Conservation (phyloP, 2,113 vertebrate genomes). For the Puntigrus tetrazona region DNA sequence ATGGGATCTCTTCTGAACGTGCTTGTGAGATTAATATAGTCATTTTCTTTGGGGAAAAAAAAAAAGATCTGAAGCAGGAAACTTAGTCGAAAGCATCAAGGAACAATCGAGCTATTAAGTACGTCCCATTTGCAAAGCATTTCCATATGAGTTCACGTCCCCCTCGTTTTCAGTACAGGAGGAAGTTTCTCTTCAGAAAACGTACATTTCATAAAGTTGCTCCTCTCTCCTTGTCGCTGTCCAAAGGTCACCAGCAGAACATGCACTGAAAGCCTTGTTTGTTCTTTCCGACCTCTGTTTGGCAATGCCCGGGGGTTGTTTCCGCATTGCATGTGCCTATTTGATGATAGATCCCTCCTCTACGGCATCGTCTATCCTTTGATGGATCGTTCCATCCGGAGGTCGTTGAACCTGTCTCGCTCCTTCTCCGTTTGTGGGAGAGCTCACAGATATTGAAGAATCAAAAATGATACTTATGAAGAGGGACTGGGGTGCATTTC, state of each 20-base stretch:
- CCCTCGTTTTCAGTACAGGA: background rate
- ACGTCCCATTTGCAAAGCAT: background rate
- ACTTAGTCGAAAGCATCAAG: background rate
- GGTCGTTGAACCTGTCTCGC: slow-evolving; percentile 29
- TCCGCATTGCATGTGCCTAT: slow-evolving; percentile 24
- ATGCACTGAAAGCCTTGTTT: slow-evolving; percentile 36
- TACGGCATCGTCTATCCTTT: slow-evolving; percentile 1
- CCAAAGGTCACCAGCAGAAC: slow-evolving; percentile 25
- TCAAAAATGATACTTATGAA: background rate
- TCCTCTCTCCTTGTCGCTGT: background rate
- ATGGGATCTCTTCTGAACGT: background rate
- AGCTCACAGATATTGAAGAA: background rate
- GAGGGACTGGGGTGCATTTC: background rate
- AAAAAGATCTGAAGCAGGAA: background rate
- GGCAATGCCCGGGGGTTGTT: slow-evolving; percentile 27
- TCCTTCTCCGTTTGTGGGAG: background rate
- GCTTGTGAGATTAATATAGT: background rate
- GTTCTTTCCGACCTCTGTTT: slow-evolving; percentile 28
- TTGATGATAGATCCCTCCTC: slow-evolving; percentile 37
- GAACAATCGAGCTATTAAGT: background rate
- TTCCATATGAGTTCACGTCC: background rate
- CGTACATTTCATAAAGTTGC: background rate
- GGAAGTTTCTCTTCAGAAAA: background rate
- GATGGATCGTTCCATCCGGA: slow-evolving; percentile 42
- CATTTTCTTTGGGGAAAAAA: background rate